These are phyloP conservation scores for Mohoua ochrocephala DNA, from an alignment of 2,113 vertebrate species.

Conservation along the genomic window DNA sequence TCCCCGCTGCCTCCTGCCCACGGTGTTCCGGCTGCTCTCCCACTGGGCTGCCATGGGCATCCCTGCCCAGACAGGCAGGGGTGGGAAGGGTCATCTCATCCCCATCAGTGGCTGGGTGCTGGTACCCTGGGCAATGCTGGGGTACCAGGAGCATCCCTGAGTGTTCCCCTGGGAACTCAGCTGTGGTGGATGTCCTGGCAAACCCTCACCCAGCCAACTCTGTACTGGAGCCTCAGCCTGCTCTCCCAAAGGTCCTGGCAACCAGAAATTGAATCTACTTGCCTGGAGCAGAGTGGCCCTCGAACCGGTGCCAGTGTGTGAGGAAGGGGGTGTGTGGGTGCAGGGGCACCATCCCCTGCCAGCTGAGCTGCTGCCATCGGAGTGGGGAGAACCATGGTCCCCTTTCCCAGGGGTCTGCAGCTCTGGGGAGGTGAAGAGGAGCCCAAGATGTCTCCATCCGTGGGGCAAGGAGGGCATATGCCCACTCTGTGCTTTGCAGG, in stretches of 20 bases:
- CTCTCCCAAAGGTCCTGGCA: not conserved
- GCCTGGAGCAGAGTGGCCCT: not conserved
- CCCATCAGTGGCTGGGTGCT: accelerated
- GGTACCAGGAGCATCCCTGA: not conserved
- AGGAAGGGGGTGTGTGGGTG: accelerated
- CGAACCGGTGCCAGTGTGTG: not conserved
- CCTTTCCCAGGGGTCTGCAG: not conserved
- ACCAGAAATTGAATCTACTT: not conserved
- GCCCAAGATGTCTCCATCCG: not conserved
- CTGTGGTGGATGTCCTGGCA: not conserved
- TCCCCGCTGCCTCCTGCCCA: not conserved
- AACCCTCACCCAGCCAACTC: accelerated
- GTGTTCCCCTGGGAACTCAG: not conserved
- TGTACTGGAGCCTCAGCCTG: not conserved
- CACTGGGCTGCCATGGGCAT: not conserved
- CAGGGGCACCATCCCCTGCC: not conserved
- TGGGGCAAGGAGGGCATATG: not conserved
- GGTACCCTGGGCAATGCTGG: not conserved
- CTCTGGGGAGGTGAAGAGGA: not conserved
- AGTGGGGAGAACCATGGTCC: accelerated
- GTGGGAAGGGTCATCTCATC: not conserved
- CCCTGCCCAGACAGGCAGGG: not conserved
- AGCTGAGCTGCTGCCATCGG: not conserved
- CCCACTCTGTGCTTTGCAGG: not conserved
- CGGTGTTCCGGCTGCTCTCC: not conserved